phyloP scores from a whole-genome alignment of 2,888 invertebrate species.

The Lasiommata megera region DNA sequence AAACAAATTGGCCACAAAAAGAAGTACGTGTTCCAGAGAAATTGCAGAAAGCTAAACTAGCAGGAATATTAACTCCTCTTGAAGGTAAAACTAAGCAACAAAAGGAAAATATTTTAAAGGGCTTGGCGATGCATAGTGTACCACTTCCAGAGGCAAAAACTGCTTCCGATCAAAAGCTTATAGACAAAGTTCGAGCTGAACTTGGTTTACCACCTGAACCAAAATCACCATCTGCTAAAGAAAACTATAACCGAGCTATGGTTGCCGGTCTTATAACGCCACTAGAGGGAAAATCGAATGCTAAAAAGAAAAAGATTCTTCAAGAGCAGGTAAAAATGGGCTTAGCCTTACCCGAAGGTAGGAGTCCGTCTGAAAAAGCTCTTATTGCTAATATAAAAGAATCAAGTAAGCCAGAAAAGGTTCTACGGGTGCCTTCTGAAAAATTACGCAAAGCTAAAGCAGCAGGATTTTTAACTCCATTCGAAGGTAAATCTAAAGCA shows the following conservation, averaged over 20 bases:
- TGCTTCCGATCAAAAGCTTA: constrained; percentile 42
- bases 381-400: constrained; percentile 20
- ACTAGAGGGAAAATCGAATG: constrained; percentile 38
- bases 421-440: constrained; percentile 26
- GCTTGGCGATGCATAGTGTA: constrained; percentile 38
- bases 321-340: constrained; percentile 19
- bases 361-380: constrained; percentile 24
- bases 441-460: constrained; percentile 36
- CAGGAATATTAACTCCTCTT: constrained; percentile 31
- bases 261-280: constrained; percentile 39
- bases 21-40: constrained; percentile 2
- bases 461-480: constrained; percentile 34
- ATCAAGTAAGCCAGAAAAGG: constrained; percentile 38
- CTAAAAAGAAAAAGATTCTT: constrained; percentile 35
- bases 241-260: constrained; percentile 34
- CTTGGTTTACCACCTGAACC: constrained; percentile 40
- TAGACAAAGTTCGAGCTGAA: constrained; percentile 42
- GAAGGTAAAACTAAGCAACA: constrained; percentile 37
- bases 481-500: constrained; percentile 30
- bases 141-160: constrained; percentile 45
- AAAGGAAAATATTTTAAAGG: constrained; percentile 37
- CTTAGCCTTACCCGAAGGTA: constrained; percentile 24
- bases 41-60: constrained; percentile 16
- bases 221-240: constrained; percentile 29
- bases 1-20: constrained; percentile 1